Percentiles rank a stretch among this genome's conserved stretches.
Conservation (phyloP, 37 sponge, comb jelly and placozoan species). For the Hormiphora californensis region DNA sequence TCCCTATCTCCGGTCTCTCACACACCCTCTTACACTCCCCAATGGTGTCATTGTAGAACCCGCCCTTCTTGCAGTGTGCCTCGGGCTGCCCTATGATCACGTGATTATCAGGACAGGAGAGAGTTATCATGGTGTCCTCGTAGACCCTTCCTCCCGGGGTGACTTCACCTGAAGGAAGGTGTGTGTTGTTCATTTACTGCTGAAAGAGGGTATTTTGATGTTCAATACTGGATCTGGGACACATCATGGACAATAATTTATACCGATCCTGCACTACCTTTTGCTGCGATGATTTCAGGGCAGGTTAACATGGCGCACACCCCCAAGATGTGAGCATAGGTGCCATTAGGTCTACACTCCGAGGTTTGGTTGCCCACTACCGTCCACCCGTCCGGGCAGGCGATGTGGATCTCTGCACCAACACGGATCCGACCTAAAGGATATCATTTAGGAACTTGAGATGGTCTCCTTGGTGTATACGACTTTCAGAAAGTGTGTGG, state of each 20-base stretch:
- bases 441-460: neutral
- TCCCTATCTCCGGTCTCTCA: neutral
- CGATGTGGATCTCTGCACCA: neutral
- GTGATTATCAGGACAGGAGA: neutral
- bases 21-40: neutral
- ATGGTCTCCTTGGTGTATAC: neutral
- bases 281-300: neutral
- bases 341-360: conserved; percentile 23
- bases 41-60: neutral
- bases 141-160: neutral
- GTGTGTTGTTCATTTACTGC: neutral
- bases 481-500: neutral
- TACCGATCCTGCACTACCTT: no score
- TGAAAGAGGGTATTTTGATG: neutral
- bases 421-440: neutral
- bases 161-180: neutral
- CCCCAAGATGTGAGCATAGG: neutral
- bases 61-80: neutral
- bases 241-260: no score
- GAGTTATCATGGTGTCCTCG: neutral
- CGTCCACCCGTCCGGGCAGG: conserved; percentile 7
- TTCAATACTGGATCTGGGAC: neutral
- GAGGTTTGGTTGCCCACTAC: neutral
- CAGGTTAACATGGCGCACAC: neutral
- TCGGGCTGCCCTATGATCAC: neutral